Percentiles rank a stretch among this genome's conserved stretches.
Conservation (phyloP, 2,113 vertebrate genomes). For the Cepphus grylle region DNA sequence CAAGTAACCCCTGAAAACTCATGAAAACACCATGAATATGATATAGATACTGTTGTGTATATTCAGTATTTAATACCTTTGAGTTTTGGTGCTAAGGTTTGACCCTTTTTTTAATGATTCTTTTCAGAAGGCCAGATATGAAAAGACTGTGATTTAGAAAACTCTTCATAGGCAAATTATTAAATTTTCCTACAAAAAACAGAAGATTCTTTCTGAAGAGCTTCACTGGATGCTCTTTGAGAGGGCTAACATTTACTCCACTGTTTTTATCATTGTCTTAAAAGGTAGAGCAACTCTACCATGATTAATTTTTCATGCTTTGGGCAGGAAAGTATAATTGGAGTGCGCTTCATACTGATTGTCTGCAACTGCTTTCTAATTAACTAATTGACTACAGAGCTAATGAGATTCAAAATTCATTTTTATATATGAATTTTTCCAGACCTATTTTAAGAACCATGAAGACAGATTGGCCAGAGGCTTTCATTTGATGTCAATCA, state of each 20-base stretch:
- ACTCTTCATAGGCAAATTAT: background rate
- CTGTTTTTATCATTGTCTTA: background rate
- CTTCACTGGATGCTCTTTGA: background rate
- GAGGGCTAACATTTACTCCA: background rate
- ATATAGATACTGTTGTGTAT: background rate
- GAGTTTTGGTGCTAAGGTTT: background rate
- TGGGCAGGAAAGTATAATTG: conserved; percentile 5
- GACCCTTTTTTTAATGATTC: background rate
- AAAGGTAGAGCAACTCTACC: background rate
- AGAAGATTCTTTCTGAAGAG: background rate
- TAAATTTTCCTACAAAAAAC: background rate
- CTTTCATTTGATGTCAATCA: background rate
- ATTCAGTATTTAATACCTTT: background rate
- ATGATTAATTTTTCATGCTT: background rate
- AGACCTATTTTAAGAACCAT: background rate
- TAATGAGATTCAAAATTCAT: conserved; percentile 20
- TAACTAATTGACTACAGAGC: background rate
- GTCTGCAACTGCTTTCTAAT: background rate
- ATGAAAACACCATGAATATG: background rate
- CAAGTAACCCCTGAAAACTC: background rate
- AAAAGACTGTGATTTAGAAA: background rate
- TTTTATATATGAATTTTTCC: background rate
- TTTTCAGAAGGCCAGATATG: background rate
- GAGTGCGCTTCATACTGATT: background rate
- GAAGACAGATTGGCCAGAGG: background rate